Conservation (phyloP, 1,140 invertebrate genomes). For the Macrobrachium nipponense region DNA sequence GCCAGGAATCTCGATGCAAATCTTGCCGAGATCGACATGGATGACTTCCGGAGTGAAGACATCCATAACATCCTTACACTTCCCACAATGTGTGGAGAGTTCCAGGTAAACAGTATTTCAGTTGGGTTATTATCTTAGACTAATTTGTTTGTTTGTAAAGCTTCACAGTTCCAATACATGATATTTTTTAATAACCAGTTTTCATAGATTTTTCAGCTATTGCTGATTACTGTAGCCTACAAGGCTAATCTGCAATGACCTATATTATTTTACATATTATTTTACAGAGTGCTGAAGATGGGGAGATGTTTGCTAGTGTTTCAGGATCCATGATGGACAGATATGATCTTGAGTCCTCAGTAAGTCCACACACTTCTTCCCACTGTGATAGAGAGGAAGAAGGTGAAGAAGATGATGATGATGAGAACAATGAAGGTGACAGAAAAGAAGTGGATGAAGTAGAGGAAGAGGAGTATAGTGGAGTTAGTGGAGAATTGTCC, state of each 20-base stretch:
- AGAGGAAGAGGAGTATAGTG: conserved; percentile 62
- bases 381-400: conserved; percentile 67
- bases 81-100: conserved; percentile 71
- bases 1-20: conserved; percentile 90
- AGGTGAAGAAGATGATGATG: conserved; percentile 47
- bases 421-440: conserved; percentile 50
- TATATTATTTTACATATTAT: not conserved
- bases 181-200: too few species aligned
- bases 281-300: conserved; percentile 74
- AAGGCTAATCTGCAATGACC: not conserved
- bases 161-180: too few species aligned
- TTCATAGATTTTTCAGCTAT: too few species aligned
- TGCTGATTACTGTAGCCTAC: not conserved
- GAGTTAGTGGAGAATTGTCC: conserved; percentile 64
- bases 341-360: conserved; percentile 81
- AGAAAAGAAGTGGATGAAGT: conserved; percentile 30
- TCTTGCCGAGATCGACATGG: conserved; percentile 93
- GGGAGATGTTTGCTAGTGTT: conserved; percentile 85
- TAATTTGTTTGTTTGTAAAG: conserved; percentile 1
- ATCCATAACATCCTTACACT: conserved; percentile 83
- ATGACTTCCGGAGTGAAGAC: conserved; percentile 89
- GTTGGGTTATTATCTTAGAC: not conserved
- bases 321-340: conserved; percentile 84
- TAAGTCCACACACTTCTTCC: conserved; percentile 79
- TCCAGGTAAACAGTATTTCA: conserved; percentile 64